Base-by-base conservation (phyloP, 1,140 invertebrate species). In the Drosophila sp. region DNA sequence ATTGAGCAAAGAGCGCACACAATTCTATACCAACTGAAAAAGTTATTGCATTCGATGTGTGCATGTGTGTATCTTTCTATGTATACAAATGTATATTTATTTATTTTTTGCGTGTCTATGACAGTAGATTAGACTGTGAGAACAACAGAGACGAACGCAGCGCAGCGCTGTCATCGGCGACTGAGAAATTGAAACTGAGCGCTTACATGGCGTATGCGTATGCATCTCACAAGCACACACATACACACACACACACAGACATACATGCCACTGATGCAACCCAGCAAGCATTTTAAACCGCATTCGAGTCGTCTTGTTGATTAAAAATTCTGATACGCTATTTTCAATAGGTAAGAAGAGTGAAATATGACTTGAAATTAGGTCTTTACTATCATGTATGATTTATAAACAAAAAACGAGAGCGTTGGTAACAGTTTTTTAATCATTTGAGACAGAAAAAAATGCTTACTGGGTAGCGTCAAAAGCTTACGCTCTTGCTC, bases 151-250 rank as follows among this genome's bases (percentile, higher is more conserved):
- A 51, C 62, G 13, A 65, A 18, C 51, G 71, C 75, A 67, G 51
- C 64, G 64, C 72, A 62, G 51, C 64, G 64, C 67, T 57, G 57
- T 62, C 80, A 70, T 70, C 77, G 70, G 71, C 75, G 63, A 86
- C 53, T 79, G 67, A 87, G 78, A 66, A 61, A 86, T 51, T 72
- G 54, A 46, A 82, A 87, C 82, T 86, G 82, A 82, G 78, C 67
- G 74, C 62, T 45, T 75, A 78, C 78, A 80, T 69, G 65, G 77
- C 81, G 81, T 80, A 84, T 87, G 78, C 75, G 67, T 62, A 72
- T 77, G 45, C 80, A 72, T 34, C 43, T 48, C 54, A 5, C 27
- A 59, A 72, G 40, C 43, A 54, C 54, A 5, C 27, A 59, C 59
- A 29, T 2, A 29, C 27, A 29, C 2, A 29, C 3, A 70, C 45